Evolutionary conservation across 2,888 invertebrate species (phyloP).

Genomic region (Allygus modestus): DNA sequence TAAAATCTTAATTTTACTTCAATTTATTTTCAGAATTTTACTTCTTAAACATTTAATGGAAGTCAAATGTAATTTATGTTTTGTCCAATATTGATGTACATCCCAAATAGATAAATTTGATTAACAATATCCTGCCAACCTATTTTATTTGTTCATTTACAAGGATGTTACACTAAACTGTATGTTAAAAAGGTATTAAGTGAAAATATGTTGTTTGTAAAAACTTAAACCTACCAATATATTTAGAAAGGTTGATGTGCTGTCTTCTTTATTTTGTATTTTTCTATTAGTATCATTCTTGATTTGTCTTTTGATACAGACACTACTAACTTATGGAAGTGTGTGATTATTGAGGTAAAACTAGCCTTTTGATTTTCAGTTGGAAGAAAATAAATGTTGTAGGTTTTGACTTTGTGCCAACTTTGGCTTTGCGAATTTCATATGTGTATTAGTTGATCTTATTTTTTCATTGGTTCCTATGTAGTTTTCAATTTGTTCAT

Average conservation of each 20-base stretch:
- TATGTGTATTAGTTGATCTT: neutral
- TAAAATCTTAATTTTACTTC: too few relatives aligned
- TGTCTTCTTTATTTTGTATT: neutral
- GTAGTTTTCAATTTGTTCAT: constrained; percentile 19
- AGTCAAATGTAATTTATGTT: too few relatives aligned
- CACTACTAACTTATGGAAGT: neutral
- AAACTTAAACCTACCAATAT: too few relatives aligned
- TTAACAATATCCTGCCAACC: too few relatives aligned
- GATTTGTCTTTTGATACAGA: neutral
- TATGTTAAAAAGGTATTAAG: too few relatives aligned
- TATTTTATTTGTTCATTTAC: too few relatives aligned
- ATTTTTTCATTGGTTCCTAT: constrained; percentile 24
- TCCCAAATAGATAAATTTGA: too few relatives aligned
- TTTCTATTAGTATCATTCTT: neutral
- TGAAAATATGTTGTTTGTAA: too few relatives aligned
- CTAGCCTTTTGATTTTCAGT: neutral
- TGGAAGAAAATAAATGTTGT: neutral
- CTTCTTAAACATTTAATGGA: too few relatives aligned
- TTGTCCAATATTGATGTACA: too few relatives aligned
- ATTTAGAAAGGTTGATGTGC: neutral
- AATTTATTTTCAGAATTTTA: too few relatives aligned
- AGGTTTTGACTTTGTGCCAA: neutral
- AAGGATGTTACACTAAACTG: too few relatives aligned
- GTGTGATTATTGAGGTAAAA: neutral
- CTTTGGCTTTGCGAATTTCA: neutral